Percentiles rank a stretch among this genome's conserved stretches.
Conservation (phyloP, 2,113 vertebrate species). For the Furnarius figulus region DNA sequence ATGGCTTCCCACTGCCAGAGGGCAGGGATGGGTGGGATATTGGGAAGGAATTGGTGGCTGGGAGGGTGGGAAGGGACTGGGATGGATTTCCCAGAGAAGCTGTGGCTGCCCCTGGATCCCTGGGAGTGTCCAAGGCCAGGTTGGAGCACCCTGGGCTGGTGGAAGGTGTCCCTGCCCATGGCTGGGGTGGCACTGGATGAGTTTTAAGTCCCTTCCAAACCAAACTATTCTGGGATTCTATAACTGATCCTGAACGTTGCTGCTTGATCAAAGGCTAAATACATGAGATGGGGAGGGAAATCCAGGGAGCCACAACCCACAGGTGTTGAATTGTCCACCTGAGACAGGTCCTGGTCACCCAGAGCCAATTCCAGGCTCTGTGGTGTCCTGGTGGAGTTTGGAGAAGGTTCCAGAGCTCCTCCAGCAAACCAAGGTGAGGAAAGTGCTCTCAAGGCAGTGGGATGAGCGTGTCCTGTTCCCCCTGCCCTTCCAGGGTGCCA, state of each 20-base stretch:
- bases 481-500: constrained; percentile 78
- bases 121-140: not conserved
- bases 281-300: not conserved
- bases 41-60: not conserved
- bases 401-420: not conserved
- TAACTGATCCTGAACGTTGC: not conserved
- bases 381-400: not conserved
- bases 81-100: not conserved
- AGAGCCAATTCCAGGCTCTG: accelerated
- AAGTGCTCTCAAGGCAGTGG: accelerated
- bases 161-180: accelerated
- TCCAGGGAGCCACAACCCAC: accelerated
- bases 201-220: not conserved
- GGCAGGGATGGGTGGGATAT: accelerated
- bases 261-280: not conserved
- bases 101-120: not conserved
- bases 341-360: too few relatives aligned
- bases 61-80: not conserved
- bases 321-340: not conserved
- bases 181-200: not conserved
- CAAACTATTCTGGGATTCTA: accelerated
- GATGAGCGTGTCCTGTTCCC: accelerated
- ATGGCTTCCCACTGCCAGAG: not conserved
- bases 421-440: not conserved
- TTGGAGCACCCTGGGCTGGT: accelerated